Evolutionary conservation across 2,113 vertebrate species (phyloP), one percentile per base, ranked within the genome.

Genomic region (Acinonyx jubatus): DNA sequence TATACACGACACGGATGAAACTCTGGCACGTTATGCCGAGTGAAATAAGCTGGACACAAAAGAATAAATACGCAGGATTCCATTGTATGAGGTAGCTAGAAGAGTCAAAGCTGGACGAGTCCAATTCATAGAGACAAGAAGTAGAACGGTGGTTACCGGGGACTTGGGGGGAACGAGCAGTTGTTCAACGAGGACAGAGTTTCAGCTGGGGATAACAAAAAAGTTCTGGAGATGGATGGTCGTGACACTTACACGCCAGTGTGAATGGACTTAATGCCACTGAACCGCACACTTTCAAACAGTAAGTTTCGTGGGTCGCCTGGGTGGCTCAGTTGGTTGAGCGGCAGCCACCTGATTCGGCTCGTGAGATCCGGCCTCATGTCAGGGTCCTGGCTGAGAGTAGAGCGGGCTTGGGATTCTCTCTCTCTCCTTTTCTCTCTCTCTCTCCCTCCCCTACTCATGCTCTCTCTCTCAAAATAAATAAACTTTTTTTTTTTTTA

Each of bases 171-270:
- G 4, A 9, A 61, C 13, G 29, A 5, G 19, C 18, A 80, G 19
- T 12, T 57, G 4, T 15, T 52, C 36, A 19, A 45, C 25, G 18
- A 7, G 0, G 5, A 55, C 1, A 1, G 66, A 36, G 7, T 23
- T 80, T 78, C 73, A 50, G 8, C 23, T 50, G 23, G 45, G 45
- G 23, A 69, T 9, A 52, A 79, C 31, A 6, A 74, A 11, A 36
- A 9, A 38, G 21, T 66, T 91, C 76, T 83, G 31, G 21, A 45
- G 36, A 4, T 25, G 29, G 50, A 31, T 25, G 29, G 18, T 18
- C n/a, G 41, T 18, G 21, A 61, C 10, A 9, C 11, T 0, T 38
- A 3, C 12, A 69, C 29, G 48, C 1, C 21, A 73, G 8, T 36
- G 36, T 9, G 23, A 74, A 29, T 52, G 7, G 33, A 31, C 65